A percentile compares a stretch with the other conserved stretches of the same genome.
Conservation (phyloP, 2,888 invertebrate species). For the Rhagonycha fulva region DNA sequence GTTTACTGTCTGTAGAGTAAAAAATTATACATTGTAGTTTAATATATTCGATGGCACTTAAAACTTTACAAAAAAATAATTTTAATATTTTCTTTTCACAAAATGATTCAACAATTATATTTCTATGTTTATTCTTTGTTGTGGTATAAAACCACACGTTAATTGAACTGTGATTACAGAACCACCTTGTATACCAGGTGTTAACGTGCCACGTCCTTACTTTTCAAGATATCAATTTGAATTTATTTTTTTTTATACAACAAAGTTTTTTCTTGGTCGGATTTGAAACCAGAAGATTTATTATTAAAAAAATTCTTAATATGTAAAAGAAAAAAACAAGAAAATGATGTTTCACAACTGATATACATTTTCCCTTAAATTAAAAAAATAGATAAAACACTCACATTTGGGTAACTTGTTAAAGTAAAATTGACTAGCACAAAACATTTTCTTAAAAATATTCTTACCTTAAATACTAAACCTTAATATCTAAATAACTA, state of each 20-base stretch:
- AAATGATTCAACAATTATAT: slow-evolving; percentile 4
- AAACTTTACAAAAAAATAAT: slow-evolving; percentile 2
- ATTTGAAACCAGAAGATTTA: neutral
- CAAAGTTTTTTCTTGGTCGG: neutral
- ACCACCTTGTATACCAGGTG: neutral
- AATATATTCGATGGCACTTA: slow-evolving; percentile 20
- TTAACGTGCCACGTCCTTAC: neutral
- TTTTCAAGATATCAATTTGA: neutral
- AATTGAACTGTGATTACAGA: neutral
- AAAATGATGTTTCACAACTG: neutral
- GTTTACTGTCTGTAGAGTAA: slow-evolving; percentile 8
- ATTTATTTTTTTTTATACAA: neutral
- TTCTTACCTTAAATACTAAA: slow-evolving; percentile 5
- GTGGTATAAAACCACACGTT: neutral
- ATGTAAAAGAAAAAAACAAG: neutral
- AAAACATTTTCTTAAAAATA: slow-evolving; percentile 5
- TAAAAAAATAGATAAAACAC: slow-evolving; percentile 3
- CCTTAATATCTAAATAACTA: slow-evolving; percentile 4
- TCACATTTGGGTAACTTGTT: slow-evolving; percentile 10
- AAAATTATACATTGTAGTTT: slow-evolving; percentile 5
- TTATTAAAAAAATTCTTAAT: neutral
- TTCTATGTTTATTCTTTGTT: neutral
- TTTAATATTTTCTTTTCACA: neutral
- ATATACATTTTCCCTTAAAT: neutral
- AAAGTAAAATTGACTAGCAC: slow-evolving; percentile 20